Conservation (phyloP, 2,797 vertebrate species). For the Pangasius mekongensis region DNA sequence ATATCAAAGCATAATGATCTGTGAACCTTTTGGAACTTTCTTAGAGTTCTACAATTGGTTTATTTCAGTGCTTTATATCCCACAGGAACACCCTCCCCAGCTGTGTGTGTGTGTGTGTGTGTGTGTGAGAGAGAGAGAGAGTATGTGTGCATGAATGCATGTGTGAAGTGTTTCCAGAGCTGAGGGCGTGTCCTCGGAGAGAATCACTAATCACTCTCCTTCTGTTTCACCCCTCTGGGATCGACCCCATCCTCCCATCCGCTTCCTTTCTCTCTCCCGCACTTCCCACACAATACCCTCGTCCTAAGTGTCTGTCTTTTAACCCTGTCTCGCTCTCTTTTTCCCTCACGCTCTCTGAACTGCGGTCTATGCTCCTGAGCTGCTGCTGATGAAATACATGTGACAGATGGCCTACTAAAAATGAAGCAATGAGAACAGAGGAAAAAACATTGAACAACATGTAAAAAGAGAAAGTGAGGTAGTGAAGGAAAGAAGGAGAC, state of each 20-base stretch:
- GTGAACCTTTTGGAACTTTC: background rate
- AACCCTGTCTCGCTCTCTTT: constrained; percentile 13
- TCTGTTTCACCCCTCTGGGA: constrained; percentile 71
- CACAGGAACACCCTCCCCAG: background rate
- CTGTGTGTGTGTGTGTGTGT: constrained; percentile 7
- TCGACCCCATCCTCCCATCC: constrained; percentile 41
- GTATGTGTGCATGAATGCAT: too few species aligned
- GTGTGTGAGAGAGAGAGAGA: too few species aligned
- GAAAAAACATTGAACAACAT: constrained; percentile 55
- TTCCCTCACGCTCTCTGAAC: constrained; percentile 60
- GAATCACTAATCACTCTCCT: constrained; percentile 79
- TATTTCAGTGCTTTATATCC: background rate
- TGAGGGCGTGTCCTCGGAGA: constrained; percentile 77
- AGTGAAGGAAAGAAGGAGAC: background rate
- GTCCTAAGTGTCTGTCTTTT: background rate
- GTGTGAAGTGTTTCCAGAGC: constrained; percentile 59
- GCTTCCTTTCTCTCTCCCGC: constrained; percentile 33
- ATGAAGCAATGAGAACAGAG: constrained; percentile 67
- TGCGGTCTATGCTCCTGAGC: constrained; percentile 64
- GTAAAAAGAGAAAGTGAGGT: constrained; percentile 58
- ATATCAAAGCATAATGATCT: background rate
- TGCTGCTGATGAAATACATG: constrained; percentile 80
- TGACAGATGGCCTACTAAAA: constrained; percentile 75
- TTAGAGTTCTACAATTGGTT: background rate
- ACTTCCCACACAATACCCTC: constrained; percentile 51